These are phyloP conservation scores for Hipposideros armiger DNA, from an alignment of 2,113 vertebrate genomes.

Conservation along the genomic window DNA sequence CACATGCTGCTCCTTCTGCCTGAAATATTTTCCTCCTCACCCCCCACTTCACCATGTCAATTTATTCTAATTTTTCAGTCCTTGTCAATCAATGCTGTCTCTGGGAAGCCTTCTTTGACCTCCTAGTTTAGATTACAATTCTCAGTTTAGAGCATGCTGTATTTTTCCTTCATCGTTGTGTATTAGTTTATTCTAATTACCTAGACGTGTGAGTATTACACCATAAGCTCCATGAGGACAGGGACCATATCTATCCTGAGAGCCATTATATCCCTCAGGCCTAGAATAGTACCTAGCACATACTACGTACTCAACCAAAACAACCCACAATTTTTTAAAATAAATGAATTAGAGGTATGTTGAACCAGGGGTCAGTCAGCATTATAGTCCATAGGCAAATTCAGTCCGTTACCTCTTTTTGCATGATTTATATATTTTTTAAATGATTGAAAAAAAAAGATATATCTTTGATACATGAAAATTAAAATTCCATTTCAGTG, in stretches of 20 bases:
- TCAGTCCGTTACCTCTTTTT: not conserved
- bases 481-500: slow-evolving; percentile 51
- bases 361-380: not conserved
- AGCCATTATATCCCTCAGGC: not conserved
- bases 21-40: not conserved
- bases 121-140: not conserved
- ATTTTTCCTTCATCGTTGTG: slow-evolving; percentile 29
- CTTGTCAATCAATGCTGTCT: not conserved
- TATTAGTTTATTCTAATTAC: slow-evolving; percentile 36
- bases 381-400: not conserved
- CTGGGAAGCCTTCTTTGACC: not conserved
- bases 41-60: not conserved
- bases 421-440: slow-evolving; percentile 34
- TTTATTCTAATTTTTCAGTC: not conserved
- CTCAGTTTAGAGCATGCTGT: not conserved
- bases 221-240: not conserved
- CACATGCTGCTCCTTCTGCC: not conserved
- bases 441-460: not conserved
- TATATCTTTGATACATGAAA: not conserved
- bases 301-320: not conserved
- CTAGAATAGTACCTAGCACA: not conserved
- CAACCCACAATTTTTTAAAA: not conserved
- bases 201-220: not conserved
- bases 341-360: not conserved
- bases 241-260: not conserved